Conservation (phyloP, 2,888 invertebrate species). For the Stomorhina lunata region DNA sequence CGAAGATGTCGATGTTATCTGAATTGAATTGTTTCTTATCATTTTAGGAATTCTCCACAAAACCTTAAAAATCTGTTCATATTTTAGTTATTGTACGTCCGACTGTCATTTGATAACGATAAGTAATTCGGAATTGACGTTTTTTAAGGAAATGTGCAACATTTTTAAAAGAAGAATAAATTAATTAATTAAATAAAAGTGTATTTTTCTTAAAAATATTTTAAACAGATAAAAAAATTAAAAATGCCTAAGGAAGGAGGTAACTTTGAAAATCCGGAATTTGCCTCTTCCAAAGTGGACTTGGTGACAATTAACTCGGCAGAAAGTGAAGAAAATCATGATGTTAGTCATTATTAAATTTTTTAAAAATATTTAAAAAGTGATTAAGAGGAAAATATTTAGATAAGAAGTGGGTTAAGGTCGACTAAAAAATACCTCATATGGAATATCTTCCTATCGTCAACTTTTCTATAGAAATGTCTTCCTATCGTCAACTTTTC, state of each 20-base stretch:
- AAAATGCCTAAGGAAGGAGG: conserved; percentile 30
- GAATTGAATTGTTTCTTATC: too few relatives aligned
- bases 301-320: conserved; percentile 7
- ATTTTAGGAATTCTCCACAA: too few relatives aligned
- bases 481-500: too few relatives aligned
- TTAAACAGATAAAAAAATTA: not conserved
- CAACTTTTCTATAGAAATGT: too few relatives aligned
- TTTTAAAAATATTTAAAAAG: not conserved
- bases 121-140: conserved; percentile 1
- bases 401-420: not conserved
- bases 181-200: not conserved
- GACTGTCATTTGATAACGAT: conserved; percentile 7
- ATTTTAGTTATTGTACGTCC: not conserved
- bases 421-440: too few relatives aligned
- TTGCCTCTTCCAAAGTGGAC: conserved; percentile 15
- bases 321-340: conserved; percentile 15
- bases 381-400: not conserved
- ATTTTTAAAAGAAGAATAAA: not conserved
- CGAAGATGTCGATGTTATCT: too few relatives aligned
- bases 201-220: not conserved
- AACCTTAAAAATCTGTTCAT: too few relatives aligned
- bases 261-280: conserved; percentile 25
- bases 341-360: conserved; percentile 35
- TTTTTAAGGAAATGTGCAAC: not conserved
- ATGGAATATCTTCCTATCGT: too few relatives aligned